Evolutionary conservation across 1,140 invertebrate species (phyloP).

Genomic region (Eriocheir sinensis): DNA sequence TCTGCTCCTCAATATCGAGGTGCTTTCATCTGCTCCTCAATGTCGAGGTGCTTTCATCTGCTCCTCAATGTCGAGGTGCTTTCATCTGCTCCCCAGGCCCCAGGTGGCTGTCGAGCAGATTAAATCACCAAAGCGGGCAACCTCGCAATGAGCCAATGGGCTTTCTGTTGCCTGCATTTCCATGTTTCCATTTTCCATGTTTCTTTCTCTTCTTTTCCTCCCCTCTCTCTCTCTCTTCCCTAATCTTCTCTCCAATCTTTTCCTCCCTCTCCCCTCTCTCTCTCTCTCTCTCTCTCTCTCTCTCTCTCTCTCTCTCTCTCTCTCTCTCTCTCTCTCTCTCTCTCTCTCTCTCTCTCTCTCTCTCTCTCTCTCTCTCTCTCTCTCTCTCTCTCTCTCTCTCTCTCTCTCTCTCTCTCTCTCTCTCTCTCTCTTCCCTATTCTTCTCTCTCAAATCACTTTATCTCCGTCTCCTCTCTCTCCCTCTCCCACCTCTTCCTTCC

Average conservation of each 20-base stretch:
- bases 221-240: not conserved
- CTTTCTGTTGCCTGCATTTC: too few species aligned
- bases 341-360: not conserved
- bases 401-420: slow-evolving; percentile 13
- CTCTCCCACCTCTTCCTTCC: not conserved
- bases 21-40: too few species aligned
- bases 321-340: slow-evolving; percentile 3
- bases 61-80: too few species aligned
- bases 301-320: slow-evolving; percentile 13
- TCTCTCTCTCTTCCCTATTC: not conserved
- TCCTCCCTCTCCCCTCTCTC: not conserved
- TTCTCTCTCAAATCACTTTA: not conserved
- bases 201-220: not conserved
- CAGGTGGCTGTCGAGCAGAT: too few species aligned
- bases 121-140: too few species aligned
- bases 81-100: too few species aligned
- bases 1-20: too few species aligned
- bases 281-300: slow-evolving; percentile 13
- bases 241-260: not conserved
- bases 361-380: slow-evolving; percentile 13
- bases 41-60: too few species aligned
- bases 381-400: not conserved
- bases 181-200: too few species aligned
- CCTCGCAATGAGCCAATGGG: too few species aligned
- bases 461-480: not conserved